A percentile compares a stretch with the other conserved stretches of the same genome.
phyloP scores from a whole-genome alignment of 1,140 invertebrate species.

The Nephila pilipes region DNA sequence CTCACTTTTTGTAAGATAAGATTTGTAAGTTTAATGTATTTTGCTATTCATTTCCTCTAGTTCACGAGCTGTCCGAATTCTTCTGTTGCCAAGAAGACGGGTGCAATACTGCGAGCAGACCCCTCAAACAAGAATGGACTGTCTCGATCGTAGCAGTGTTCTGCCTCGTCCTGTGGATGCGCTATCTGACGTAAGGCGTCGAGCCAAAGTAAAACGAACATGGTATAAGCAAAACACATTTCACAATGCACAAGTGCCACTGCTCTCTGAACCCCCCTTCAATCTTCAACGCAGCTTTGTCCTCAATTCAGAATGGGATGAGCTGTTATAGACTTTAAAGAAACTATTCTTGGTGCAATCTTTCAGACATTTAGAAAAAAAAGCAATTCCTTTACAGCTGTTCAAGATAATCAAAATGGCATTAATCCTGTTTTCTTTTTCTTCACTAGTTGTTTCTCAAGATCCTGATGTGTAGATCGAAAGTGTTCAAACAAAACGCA shows the following conservation, averaged over 20 bases:
- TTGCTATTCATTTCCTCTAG: slow-evolving; percentile 19
- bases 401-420: slow-evolving; percentile 8
- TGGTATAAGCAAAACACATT: slow-evolving; percentile 68
- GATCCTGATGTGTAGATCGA: not conserved
- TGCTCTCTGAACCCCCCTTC: not conserved
- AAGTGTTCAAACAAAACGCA: not conserved
- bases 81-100: slow-evolving; percentile 75
- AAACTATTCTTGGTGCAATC: slow-evolving; percentile 8
- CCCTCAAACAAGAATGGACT: slow-evolving; percentile 32
- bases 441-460: not conserved
- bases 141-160: not conserved
- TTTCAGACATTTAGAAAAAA: not conserved
- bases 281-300: not conserved
- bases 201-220: not conserved
- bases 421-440: not conserved
- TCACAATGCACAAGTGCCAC: slow-evolving; percentile 72
- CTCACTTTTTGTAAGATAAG: too few species aligned
- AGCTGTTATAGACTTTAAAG: not conserved
- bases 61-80: slow-evolving; percentile 72
- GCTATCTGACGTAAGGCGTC: slow-evolving; percentile 59
- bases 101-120: slow-evolving; percentile 35
- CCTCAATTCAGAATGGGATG: not conserved
- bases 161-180: not conserved
- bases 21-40: not conserved
- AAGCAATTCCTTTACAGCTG: not conserved